Evolutionary conservation across 2,888 invertebrate genomes (phyloP).

Genomic region (Nemurella pictetii): DNA sequence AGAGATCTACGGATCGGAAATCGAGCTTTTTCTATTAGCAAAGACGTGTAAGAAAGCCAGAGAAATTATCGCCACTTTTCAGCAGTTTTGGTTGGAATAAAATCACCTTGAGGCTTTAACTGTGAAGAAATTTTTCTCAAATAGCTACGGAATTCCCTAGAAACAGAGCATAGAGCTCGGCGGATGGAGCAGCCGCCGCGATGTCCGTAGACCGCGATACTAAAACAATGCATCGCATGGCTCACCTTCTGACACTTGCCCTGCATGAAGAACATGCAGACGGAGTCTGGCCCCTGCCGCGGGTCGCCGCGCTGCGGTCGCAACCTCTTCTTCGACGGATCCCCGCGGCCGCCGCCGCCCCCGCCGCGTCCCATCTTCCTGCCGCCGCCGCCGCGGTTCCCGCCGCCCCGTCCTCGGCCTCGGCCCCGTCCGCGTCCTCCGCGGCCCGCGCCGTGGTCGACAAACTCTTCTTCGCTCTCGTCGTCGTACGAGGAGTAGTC

Average conservation of each 20-base stretch:
- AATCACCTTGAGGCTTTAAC: no score
- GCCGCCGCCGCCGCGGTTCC: neutral
- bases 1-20: no score
- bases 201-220: no score
- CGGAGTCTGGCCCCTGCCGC: conserved; percentile 64
- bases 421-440: neutral
- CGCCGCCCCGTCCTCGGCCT: neutral
- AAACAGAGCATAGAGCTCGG: no score
- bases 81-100: no score
- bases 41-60: no score
- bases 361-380: conserved; percentile 5
- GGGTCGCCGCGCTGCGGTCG: conserved; percentile 49
- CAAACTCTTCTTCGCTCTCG: conserved; percentile 26
- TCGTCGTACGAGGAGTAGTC: conserved; percentile 38
- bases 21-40: no score
- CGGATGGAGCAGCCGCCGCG: no score
- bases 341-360: neutral
- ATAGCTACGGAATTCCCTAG: no score
- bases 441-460: neutral
- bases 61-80: neutral
- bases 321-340: conserved; percentile 50
- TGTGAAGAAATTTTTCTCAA: no score
- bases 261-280: conserved; percentile 85
- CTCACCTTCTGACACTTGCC: conserved; percentile 78
- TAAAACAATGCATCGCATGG: no score